Conservation (phyloP, 1,140 invertebrate genomes). For the Caligus rogercresseyi region DNA sequence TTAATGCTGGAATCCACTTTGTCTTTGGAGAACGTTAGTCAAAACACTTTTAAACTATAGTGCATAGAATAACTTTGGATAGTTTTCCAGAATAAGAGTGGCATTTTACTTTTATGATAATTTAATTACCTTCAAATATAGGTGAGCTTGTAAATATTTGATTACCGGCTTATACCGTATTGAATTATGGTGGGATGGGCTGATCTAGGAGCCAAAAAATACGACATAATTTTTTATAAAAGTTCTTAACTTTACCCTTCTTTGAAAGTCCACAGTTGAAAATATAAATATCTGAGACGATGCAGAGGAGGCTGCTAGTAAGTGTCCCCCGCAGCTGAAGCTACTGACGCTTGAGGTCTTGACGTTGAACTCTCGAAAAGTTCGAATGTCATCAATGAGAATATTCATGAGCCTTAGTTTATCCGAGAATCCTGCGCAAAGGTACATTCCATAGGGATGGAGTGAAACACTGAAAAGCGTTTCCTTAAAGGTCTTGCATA, state of each 20-base stretch:
- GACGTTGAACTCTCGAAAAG: constrained; percentile 52
- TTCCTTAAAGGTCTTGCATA: constrained; percentile 60
- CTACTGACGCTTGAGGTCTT: constrained; percentile 45
- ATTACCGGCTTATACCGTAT: too few species aligned
- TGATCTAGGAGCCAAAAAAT: too few species aligned
- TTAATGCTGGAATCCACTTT: too few species aligned
- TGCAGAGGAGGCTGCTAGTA: constrained; percentile 55
- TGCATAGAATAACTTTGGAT: too few species aligned
- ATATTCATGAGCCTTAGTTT: constrained; percentile 68
- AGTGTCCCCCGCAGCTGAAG: constrained; percentile 59
- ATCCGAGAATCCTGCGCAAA: constrained; percentile 72
- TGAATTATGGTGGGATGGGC: too few species aligned
- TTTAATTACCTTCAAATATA: too few species aligned
- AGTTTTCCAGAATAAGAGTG: too few species aligned
- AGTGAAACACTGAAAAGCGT: constrained; percentile 43
- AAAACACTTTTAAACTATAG: too few species aligned
- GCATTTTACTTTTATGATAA: too few species aligned
- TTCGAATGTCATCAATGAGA: constrained; percentile 64
- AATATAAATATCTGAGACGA: constrained; percentile 58
- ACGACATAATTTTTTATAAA: too few species aligned
- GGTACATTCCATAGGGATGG: constrained; percentile 49
- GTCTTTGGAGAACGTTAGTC: too few species aligned
- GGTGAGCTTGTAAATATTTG: too few species aligned
- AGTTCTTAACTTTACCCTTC: constrained; percentile 35
- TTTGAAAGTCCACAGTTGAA: constrained; percentile 50